Percentiles rank a stretch among this genome's conserved stretches.
phyloP scores from a whole-genome alignment of 2,113 vertebrate genomes.

The Protobothrops flavoviridis region DNA sequence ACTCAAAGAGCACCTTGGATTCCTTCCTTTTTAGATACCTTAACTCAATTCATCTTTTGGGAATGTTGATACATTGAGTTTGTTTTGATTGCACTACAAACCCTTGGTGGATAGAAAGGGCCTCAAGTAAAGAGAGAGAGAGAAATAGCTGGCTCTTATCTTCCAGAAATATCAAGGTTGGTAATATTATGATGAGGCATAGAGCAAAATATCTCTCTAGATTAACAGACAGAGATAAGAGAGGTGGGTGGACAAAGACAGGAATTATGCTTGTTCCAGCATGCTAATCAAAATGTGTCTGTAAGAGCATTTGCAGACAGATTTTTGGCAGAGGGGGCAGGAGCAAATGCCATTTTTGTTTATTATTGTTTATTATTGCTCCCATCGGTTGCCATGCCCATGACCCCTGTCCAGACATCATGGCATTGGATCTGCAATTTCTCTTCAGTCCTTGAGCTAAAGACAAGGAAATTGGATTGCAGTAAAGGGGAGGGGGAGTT shows the following conservation, averaged over 20 bases:
- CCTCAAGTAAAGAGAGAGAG: background rate
- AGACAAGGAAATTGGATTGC: background rate
- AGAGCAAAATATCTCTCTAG: constrained; percentile 19
- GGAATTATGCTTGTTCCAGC: background rate
- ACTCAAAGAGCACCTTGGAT: background rate
- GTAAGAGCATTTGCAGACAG: background rate
- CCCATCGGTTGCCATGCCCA: background rate
- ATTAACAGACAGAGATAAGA: background rate
- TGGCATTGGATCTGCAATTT: background rate
- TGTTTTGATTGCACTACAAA: background rate
- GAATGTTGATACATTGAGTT: no score
- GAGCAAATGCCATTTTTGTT: background rate
- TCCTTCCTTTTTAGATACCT: background rate
- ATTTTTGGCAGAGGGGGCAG: accelerated
- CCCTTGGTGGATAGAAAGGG: background rate
- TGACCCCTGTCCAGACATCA: background rate
- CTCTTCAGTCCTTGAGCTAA: background rate
- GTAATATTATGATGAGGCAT: accelerated
- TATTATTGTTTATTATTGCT: background rate
- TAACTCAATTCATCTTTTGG: background rate
- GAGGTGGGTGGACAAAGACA: background rate
- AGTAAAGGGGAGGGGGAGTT: background rate
- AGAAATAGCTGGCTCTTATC: background rate
- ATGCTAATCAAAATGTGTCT: constrained; percentile 2
- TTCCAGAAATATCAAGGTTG: background rate